Percentiles rank a stretch among this genome's conserved stretches.
Evolutionary conservation across 2,797 vertebrate genomes (phyloP).

Genomic region (Xenentodon cancila): DNA sequence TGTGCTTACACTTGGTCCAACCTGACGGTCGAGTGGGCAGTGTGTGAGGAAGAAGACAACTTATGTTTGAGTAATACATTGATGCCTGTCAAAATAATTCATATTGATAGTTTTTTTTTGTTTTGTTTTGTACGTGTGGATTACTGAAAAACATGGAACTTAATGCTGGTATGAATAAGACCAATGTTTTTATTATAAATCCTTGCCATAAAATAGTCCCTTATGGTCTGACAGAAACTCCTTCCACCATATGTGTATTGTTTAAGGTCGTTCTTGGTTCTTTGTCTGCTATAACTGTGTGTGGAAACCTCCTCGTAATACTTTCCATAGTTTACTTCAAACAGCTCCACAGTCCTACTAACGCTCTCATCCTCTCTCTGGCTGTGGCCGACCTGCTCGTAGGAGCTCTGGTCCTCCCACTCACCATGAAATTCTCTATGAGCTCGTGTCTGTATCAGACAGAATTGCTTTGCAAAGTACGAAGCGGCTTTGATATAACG

Average conservation of each 20-base stretch:
- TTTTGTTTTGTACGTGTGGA: too few relatives aligned
- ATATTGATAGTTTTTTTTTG: too few relatives aligned
- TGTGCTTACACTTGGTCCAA: too few relatives aligned
- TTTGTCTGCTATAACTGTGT: slow-evolving; percentile 30
- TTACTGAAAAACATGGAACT: too few relatives aligned
- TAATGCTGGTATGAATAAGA: too few relatives aligned
- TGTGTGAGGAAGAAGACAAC: too few relatives aligned
- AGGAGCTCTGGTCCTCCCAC: slow-evolving; percentile 30
- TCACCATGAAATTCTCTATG: slow-evolving; percentile 39
- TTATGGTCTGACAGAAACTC: slow-evolving; percentile 4
- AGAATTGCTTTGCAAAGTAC: slow-evolving; percentile 35
- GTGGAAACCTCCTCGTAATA: slow-evolving; percentile 49
- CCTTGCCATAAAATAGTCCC: slow-evolving; percentile 17
- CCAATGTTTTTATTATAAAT: background rate
- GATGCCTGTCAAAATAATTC: too few relatives aligned
- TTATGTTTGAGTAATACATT: too few relatives aligned
- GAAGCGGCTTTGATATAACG: slow-evolving; percentile 72
- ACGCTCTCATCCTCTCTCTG: slow-evolving; percentile 46
- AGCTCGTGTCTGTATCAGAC: slow-evolving; percentile 78
- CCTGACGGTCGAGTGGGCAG: too few relatives aligned
- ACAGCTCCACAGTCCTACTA: slow-evolving; percentile 49
- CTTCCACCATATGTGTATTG: slow-evolving; percentile 15
- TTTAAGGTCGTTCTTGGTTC: slow-evolving; percentile 16
- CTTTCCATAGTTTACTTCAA: slow-evolving; percentile 47
- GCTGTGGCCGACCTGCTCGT: slow-evolving; percentile 48